Base-by-base conservation (phyloP, 2,113 vertebrate species). In the Daphoenositta chrysoptera region DNA sequence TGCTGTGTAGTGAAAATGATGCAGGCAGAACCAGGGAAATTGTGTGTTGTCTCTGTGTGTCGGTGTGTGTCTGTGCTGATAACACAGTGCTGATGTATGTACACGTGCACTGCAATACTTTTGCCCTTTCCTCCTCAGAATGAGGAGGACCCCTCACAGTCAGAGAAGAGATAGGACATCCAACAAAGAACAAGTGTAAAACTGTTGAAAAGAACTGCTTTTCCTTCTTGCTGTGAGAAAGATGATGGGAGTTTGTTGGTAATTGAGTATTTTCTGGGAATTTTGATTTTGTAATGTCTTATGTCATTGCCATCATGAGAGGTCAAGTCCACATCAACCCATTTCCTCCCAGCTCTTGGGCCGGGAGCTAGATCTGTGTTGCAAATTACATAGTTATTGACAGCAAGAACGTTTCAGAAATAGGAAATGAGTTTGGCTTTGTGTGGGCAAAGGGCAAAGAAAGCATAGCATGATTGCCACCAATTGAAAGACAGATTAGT, bases 11-110 rank as follows among this genome's bases (percentile, higher is more conserved):
- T 26, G 14, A 68, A 78, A 75, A 51, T 4, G 8, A 26, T n/a
- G 31, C 17, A n/a, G 0, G 0, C 37, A 35, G 58, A 54, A 77
- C 8, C 37, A 8, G 8, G 54, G 47, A 56, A 31, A 40, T 33
- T 2, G 23, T 44, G 5, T 88, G 45, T 37, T 7, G 19, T 21
- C n/a, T 35, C 9, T 23, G 3, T 60, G 4, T 56, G 24, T 57
- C 0, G 0, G 39, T 48, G 37, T 60, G 4, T 68, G 45, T 22
- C 68, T 22, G 20, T 69, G 50, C 86, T 58, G 37, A 5, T 51
- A 64, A 57, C 17, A 33, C 28, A 11, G 5, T 11, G 42, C 63
- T 72, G 54, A 23, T 73, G 39, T 31, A 23, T 73, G 39, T 31
- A 57, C 54, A 84, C 20, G 11, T 35, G 14, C 19, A 18, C 50